A percentile compares a stretch with the other conserved stretches of the same genome.
Evolutionary conservation across 2,797 vertebrate genomes (phyloP).

Genomic region (Anabacerthia variegaticeps): DNA sequence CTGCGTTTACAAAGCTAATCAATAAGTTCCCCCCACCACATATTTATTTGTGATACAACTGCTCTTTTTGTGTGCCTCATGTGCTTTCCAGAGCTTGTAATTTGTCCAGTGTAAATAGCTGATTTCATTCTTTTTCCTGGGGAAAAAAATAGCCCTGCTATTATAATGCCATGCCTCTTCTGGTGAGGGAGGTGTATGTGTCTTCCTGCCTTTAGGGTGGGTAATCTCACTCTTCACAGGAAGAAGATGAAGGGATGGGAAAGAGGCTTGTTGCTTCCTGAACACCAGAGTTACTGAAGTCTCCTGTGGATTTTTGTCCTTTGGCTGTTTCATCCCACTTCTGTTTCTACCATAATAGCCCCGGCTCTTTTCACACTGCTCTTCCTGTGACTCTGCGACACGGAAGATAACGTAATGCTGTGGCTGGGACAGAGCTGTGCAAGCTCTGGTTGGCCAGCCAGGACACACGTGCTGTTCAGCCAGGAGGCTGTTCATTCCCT

Average conservation of each 20-base stretch:
- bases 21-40: constrained; percentile 71
- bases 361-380: constrained; percentile 6
- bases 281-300: constrained; percentile 38
- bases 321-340: constrained; percentile 62
- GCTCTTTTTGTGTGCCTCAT: constrained; percentile 56
- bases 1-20: constrained; percentile 78
- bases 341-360: constrained; percentile 47
- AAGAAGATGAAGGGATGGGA: constrained; percentile 71
- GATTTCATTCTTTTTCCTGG: constrained; percentile 81
- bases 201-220: constrained; percentile 39
- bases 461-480: background rate
- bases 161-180: constrained; percentile 64
- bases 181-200: constrained; percentile 17
- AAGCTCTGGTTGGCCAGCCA: background rate
- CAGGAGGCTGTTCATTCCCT: background rate
- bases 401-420: constrained; percentile 27
- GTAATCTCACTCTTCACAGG: constrained; percentile 56
- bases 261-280: constrained; percentile 70
- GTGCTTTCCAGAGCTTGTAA: constrained; percentile 80
- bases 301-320: constrained; percentile 66
- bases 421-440: background rate
- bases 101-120: constrained; percentile 76
- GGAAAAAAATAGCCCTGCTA: constrained; percentile 61
- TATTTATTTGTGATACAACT: constrained; percentile 77
- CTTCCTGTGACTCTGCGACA: constrained; percentile 31